These are phyloP conservation scores for Quiscalus mexicanus DNA, from an alignment of 2,113 vertebrate genomes.

Conservation along the genomic window DNA sequence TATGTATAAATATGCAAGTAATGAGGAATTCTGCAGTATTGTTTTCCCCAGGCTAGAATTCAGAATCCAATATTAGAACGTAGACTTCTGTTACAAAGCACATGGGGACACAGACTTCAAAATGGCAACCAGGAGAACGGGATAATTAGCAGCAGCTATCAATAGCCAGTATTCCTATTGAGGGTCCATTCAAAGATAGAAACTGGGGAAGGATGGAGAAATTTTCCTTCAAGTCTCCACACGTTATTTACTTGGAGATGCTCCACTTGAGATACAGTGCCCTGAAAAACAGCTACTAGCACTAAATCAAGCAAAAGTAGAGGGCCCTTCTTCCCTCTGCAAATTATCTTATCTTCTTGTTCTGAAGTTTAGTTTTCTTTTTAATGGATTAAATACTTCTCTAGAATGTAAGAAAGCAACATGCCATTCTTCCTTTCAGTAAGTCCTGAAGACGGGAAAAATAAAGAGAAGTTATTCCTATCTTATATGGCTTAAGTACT, in stretches of 20 bases:
- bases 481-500: neutral
- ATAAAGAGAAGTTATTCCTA: neutral
- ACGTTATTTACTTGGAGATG: neutral
- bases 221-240: neutral
- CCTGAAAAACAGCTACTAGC: neutral
- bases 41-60: neutral
- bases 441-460: neutral
- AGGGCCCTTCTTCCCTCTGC: neutral
- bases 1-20: neutral
- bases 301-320: neutral
- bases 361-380: neutral
- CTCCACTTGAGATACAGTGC: neutral
- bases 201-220: neutral
- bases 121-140: neutral
- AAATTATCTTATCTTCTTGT: neutral
- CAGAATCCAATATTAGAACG: neutral
- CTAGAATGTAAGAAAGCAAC: neutral
- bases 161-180: neutral
- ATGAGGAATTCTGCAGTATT: neutral
- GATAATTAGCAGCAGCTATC: neutral
- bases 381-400: neutral
- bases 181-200: neutral
- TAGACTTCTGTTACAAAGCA: neutral
- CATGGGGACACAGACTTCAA: neutral
- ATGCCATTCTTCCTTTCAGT: neutral